Evolutionary conservation across 2,797 vertebrate species (phyloP).

Genomic region (Nasua narica): DNA sequence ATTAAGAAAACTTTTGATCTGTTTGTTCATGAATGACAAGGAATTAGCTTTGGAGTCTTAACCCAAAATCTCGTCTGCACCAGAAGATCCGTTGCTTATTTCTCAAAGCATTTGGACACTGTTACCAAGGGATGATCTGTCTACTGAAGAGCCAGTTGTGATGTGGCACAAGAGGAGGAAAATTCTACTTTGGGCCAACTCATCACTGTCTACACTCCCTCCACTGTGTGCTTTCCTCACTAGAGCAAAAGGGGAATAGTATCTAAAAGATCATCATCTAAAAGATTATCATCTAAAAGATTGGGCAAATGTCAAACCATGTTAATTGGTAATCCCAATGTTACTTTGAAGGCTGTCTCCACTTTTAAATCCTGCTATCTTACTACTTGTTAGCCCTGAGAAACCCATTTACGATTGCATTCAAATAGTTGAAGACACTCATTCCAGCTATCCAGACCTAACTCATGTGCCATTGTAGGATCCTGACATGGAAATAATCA

Average conservation of each 20-base stretch:
- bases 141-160: background rate
- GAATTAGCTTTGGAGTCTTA: background rate
- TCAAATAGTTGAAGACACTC: background rate
- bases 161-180: background rate
- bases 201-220: background rate
- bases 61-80: background rate
- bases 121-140: background rate
- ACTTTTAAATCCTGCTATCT: background rate
- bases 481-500: background rate
- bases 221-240: background rate
- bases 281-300: background rate
- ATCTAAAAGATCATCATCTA: background rate
- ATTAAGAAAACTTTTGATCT: background rate
- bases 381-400: background rate
- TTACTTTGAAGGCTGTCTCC: background rate
- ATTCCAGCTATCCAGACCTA: background rate
- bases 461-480: background rate
- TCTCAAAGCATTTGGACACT: background rate
- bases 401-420: background rate
- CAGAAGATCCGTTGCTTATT: background rate
- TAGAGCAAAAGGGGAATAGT: background rate
- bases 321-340: background rate
- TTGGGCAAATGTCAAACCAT: background rate
- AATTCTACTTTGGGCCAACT: background rate
- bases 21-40: background rate